phyloP scores from a whole-genome alignment of 1,140 invertebrate genomes.

The Kradibia gibbosae region DNA sequence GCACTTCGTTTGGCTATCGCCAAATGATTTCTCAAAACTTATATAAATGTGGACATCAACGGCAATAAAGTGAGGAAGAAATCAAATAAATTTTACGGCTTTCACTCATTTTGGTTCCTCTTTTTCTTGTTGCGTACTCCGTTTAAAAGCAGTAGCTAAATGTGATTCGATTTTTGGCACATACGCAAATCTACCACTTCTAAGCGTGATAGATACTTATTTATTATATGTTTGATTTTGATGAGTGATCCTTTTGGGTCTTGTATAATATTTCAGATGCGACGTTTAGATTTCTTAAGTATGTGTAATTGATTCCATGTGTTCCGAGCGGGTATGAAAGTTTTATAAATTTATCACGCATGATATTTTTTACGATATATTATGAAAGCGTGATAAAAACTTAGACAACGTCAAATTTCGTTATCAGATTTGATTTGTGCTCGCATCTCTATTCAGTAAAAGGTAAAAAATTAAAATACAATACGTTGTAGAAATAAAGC shows the following conservation, averaged over 20 bases:
- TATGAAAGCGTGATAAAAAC: no score
- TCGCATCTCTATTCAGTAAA: no score
- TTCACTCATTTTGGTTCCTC: not conserved
- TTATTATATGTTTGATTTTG: not conserved
- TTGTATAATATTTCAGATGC: not conserved
- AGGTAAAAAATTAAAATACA: no score
- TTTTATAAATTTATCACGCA: not conserved
- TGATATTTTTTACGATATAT: no score
- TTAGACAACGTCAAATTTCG: no score
- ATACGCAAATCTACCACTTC: constrained; percentile 5
- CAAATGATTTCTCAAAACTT: constrained; percentile 12
- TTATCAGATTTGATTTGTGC: no score
- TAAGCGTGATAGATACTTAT: not conserved
- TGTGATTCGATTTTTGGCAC: constrained; percentile 57
- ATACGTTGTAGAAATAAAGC: no score
- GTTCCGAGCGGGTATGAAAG: not conserved
- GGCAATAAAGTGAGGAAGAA: not conserved
- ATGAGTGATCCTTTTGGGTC: not conserved
- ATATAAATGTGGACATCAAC: constrained; percentile 38
- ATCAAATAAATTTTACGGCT: constrained; percentile 35
- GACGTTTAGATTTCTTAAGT: constrained; percentile 1
- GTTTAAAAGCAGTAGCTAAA: constrained; percentile 33
- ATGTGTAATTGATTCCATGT: constrained; percentile 1
- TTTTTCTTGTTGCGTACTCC: not conserved
- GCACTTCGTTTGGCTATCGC: constrained; percentile 8